Evolutionary conservation across 2,797 vertebrate genomes (phyloP).

Genomic region (Tangara arthus): DNA sequence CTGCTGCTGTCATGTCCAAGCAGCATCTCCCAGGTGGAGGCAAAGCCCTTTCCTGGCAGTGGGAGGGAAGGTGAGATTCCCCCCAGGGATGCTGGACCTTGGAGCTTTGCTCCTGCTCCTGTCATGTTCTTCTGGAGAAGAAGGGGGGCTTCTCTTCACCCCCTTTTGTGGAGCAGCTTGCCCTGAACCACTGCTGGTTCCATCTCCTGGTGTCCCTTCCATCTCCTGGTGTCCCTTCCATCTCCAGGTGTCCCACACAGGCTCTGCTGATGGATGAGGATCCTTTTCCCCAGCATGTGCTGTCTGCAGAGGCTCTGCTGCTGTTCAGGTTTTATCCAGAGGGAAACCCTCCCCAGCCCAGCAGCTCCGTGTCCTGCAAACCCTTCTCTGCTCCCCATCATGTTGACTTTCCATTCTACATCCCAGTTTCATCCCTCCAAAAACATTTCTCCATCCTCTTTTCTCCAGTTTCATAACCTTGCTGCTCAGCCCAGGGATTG

Average conservation of each 20-base stretch:
- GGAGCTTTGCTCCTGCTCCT: not conserved
- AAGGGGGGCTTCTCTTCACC: rapidly evolving
- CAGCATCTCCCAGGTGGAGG: rapidly evolving
- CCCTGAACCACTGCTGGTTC: not conserved
- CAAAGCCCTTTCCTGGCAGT: not conserved
- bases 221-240: no score
- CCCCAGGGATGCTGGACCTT: not conserved
- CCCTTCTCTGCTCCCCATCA: rapidly evolving
- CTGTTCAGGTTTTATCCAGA: not conserved
- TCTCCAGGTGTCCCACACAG: not conserved
- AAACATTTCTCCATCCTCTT: not conserved
- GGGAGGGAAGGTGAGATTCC: not conserved
- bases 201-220: no score
- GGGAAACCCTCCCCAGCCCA: not conserved
- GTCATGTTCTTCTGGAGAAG: not conserved
- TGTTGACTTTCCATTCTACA: rapidly evolving
- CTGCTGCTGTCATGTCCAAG: not conserved
- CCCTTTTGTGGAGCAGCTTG: not conserved
- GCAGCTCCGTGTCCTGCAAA: not conserved
- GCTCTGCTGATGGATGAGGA: not conserved
- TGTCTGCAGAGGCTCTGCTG: not conserved
- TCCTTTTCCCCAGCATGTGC: not conserved
- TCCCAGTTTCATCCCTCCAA: not conserved
- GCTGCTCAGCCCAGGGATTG: not conserved
- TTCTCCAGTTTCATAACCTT: not conserved